Evolutionary conservation across 2,888 invertebrate species (phyloP).

Genomic region (Nycteola revayana): DNA sequence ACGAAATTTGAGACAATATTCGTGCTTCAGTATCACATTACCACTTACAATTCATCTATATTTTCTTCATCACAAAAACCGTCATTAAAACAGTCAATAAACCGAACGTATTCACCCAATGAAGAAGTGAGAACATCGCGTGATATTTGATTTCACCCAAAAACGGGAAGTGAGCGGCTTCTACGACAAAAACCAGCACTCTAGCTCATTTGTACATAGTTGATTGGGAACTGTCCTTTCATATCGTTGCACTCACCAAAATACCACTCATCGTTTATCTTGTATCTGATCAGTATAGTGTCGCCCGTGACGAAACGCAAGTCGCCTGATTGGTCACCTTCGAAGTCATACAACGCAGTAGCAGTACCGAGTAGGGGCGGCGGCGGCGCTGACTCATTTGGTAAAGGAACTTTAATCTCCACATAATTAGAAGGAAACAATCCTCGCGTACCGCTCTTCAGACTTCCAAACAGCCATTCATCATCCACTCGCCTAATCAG

Average conservation of each 20-base stretch:
- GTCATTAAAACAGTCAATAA: no score
- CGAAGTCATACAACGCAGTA: constrained; percentile 87
- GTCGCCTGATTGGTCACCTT: constrained; percentile 79
- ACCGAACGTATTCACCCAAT: no score
- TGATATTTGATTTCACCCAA: no score
- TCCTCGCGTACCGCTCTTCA: constrained; percentile 85
- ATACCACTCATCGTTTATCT: constrained; percentile 90
- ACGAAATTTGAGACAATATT: constrained; percentile 44
- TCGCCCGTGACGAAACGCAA: constrained; percentile 58
- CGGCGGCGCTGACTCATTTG: constrained; percentile 49
- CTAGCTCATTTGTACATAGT: constrained; percentile 85
- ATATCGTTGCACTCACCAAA: constrained; percentile 86
- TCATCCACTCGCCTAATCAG: constrained; percentile 86
- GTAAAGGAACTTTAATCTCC: constrained; percentile 87
- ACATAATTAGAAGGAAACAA: constrained; percentile 92
- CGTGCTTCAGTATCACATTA: constrained; percentile 31
- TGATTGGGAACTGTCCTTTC: constrained; percentile 90
- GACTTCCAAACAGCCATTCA: constrained; percentile 90
- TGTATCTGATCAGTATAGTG: constrained; percentile 83
- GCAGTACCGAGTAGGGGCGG: constrained; percentile 65
- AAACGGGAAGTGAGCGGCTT: no score
- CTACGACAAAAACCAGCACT: no score
- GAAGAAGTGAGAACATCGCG: no score
- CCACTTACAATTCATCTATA: constrained; percentile 22
- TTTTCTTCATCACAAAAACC: constrained; percentile 1